Percentiles rank a stretch among this genome's conserved stretches.
Conservation (phyloP, 37 sponge, comb jelly and placozoan genomes). For the Chondrosia reniformis region DNA sequence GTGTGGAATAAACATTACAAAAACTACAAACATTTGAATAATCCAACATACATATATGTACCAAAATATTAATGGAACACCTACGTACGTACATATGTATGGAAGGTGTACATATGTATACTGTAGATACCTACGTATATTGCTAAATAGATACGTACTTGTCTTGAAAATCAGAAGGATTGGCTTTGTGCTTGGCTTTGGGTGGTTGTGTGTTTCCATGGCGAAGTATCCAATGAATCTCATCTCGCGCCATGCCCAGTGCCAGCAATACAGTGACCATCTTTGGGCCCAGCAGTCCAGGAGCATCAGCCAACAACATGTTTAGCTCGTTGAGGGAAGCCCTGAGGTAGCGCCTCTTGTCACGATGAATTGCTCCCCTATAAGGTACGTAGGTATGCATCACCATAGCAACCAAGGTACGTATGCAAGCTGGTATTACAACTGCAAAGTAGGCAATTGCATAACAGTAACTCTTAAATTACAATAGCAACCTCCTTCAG, state of each 20-base stretch:
- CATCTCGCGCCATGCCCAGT: constrained; percentile 79
- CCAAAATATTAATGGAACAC: too few relatives aligned
- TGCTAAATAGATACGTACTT: neutral
- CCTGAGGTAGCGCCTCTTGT: constrained; percentile 70
- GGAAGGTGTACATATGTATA: too few relatives aligned
- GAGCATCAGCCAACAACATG: constrained; percentile 70
- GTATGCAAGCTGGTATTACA: neutral
- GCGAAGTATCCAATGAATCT: constrained; percentile 79
- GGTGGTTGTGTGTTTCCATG: constrained; percentile 53
- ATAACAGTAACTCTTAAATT: too few relatives aligned
- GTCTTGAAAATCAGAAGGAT: constrained; percentile 75
- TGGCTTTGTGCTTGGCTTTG: constrained; percentile 61
- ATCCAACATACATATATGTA: too few relatives aligned
- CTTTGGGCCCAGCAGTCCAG: constrained; percentile 90
- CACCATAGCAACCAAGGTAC: neutral
- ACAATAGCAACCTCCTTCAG: too few relatives aligned
- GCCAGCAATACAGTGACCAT: constrained; percentile 63
- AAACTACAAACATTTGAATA: too few relatives aligned
- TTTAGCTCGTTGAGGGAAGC: constrained; percentile 70
- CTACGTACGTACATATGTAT: too few relatives aligned
- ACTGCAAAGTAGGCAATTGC: neutral
- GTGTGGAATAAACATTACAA: too few relatives aligned
- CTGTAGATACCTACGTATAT: too few relatives aligned
- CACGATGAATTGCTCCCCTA: constrained; percentile 73
- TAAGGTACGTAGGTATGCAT: neutral